phyloP scores from a whole-genome alignment of 2,888 invertebrate genomes.

The Acanthococcus lagerstroemiae region DNA sequence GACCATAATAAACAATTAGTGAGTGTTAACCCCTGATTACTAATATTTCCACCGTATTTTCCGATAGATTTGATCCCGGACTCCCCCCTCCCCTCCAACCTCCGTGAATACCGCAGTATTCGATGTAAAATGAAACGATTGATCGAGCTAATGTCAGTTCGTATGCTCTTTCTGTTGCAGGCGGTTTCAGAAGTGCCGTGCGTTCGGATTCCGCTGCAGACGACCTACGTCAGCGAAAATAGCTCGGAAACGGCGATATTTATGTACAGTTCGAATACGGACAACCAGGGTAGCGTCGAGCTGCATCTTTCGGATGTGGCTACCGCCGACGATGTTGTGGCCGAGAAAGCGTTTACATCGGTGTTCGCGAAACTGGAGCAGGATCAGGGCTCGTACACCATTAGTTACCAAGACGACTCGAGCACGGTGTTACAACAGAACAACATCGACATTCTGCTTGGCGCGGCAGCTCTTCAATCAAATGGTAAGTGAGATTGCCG shows the following conservation, averaged over 20 bases:
- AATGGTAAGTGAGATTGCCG: slow-evolving; percentile 21
- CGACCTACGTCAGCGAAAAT: slow-evolving; percentile 19
- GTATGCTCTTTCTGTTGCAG: neutral
- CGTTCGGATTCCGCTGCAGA: slow-evolving; percentile 20
- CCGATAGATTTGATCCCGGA: no score
- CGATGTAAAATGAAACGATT: neutral
- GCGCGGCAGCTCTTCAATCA: slow-evolving; percentile 29
- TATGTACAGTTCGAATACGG: slow-evolving; percentile 28
- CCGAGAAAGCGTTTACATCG: slow-evolving; percentile 22
- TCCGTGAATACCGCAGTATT: neutral
- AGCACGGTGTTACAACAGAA: slow-evolving; percentile 14
- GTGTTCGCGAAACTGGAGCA: slow-evolving; percentile 20
- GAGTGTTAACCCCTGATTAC: no score
- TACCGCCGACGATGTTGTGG: neutral
- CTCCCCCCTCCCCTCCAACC: neutral
- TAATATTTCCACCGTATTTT: no score
- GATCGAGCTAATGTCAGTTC: neutral
- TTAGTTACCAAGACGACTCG: slow-evolving; percentile 28
- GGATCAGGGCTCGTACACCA: slow-evolving; percentile 24
- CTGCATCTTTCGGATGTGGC: slow-evolving; percentile 15
- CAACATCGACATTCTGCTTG: slow-evolving; percentile 25
- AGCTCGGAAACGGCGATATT: slow-evolving; percentile 24
- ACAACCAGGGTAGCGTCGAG: slow-evolving; percentile 26
- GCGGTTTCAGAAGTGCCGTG: slow-evolving; percentile 19
- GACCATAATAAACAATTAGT: no score